Conservation (phyloP, 1,140 invertebrate genomes). For the Diachasma alloeum region DNA sequence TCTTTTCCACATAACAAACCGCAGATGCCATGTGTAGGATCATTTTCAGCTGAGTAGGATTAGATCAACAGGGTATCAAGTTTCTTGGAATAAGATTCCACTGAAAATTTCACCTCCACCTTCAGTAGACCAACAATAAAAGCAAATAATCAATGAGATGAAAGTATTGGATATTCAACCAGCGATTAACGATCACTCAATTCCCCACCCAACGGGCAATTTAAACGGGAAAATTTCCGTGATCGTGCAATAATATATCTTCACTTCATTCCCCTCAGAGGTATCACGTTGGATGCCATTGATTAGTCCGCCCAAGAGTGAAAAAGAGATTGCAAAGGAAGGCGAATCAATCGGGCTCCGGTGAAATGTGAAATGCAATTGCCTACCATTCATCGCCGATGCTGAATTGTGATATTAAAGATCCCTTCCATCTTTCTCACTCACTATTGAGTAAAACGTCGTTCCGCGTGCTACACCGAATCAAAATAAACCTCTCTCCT, state of each 20-base stretch:
- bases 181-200: background rate
- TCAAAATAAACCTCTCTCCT: background rate
- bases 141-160: background rate
- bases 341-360: constrained; percentile 22
- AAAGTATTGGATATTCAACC: too few species aligned
- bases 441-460: background rate
- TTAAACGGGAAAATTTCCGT: background rate
- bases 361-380: constrained; percentile 19
- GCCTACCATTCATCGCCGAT: constrained; percentile 26
- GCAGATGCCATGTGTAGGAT: constrained; percentile 6
- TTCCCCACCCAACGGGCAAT: background rate
- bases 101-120: constrained; percentile 7
- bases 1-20: background rate
- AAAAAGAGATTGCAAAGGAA: background rate
- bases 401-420: background rate
- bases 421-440: constrained; percentile 20
- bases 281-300: background rate
- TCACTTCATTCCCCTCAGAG: background rate
- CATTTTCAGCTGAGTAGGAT: constrained; percentile 15
- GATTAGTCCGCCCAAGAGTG: background rate
- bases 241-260: background rate
- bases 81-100: constrained; percentile 29
- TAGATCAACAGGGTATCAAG: constrained; percentile 29
- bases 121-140: background rate
- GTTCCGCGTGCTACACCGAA: constrained; percentile 25